Conservation (phyloP, 2,797 vertebrate species). For the Borostomias antarcticus region DNA sequence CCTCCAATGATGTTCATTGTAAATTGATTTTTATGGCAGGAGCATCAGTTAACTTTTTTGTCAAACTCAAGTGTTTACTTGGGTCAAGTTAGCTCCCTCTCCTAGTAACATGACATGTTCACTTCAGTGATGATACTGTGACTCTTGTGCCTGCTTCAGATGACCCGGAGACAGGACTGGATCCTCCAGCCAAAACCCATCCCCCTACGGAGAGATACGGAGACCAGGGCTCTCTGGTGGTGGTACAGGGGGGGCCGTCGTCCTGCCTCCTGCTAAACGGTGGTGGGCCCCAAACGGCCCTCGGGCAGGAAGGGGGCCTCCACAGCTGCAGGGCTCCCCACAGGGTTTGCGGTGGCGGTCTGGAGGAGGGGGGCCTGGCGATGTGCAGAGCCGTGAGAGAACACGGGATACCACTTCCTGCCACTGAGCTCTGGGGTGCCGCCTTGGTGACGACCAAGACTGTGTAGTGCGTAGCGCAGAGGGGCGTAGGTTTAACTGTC, state of each 20-base stretch:
- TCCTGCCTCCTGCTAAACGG: constrained; percentile 38
- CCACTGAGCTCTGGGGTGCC: constrained; percentile 75
- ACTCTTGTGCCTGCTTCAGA: constrained; percentile 43
- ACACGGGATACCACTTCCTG: constrained; percentile 76
- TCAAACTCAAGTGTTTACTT: too few relatives aligned
- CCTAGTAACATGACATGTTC: neutral
- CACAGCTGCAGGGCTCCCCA: constrained; percentile 8
- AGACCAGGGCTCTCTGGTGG: neutral
- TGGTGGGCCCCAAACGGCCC: constrained; percentile 11
- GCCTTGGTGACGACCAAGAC: constrained; percentile 78
- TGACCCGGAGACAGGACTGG: constrained; percentile 29
- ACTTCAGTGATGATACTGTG: neutral
- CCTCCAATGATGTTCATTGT: too few relatives aligned
- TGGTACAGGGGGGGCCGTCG: constrained; percentile 12
- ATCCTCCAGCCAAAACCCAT: constrained; percentile 41
- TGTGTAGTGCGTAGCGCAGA: constrained; percentile 41
- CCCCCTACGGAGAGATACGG: constrained; percentile 12
- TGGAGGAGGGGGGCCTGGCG: constrained; percentile 3
- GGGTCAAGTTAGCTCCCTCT: neutral
- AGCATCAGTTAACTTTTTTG: too few relatives aligned
- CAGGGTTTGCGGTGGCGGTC: constrained; percentile 17
- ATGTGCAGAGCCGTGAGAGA: constrained; percentile 46
- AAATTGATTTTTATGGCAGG: too few relatives aligned
- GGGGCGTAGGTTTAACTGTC: neutral
- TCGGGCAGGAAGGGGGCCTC: constrained; percentile 23